phyloP scores from a whole-genome alignment of 2,888 invertebrate species.

The Dione vanillae region DNA sequence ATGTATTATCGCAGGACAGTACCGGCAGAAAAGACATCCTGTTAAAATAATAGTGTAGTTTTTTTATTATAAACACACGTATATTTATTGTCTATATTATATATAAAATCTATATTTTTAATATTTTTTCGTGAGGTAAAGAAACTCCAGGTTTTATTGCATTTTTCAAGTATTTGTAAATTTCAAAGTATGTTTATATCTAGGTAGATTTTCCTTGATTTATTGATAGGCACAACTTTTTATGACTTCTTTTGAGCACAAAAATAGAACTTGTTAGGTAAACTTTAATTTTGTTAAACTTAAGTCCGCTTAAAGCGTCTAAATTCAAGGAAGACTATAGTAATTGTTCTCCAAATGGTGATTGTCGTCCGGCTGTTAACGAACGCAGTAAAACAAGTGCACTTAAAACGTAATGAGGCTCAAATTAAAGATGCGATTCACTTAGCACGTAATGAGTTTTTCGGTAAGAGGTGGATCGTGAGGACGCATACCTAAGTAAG shows the following conservation, averaged over 20 bases:
- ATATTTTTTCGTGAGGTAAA: too few species aligned
- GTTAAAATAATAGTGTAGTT: too few species aligned
- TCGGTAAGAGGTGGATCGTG: conserved; percentile 46
- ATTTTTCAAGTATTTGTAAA: background rate
- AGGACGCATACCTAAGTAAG: conserved; percentile 41
- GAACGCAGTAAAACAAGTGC: conserved; percentile 56
- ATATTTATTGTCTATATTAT: too few species aligned
- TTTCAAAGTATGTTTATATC: background rate
- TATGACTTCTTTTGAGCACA: background rate
- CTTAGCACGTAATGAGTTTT: conserved; percentile 47
- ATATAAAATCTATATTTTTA: too few species aligned
- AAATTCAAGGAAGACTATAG: conserved; percentile 29
- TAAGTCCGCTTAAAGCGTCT: background rate
- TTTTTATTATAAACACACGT: too few species aligned
- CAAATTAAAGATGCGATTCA: conserved; percentile 54
- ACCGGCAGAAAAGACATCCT: too few species aligned
- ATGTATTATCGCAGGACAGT: background rate
- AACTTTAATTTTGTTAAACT: background rate
- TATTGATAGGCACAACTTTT: too few species aligned
- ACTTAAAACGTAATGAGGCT: conserved; percentile 59
- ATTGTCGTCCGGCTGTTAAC: conserved; percentile 51
- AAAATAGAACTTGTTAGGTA: background rate
- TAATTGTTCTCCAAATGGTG: conserved; percentile 41
- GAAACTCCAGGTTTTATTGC: too few species aligned
- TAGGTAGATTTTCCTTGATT: background rate